Evolutionary conservation across 2,113 vertebrate genomes (phyloP), one percentile per base, ranked within the genome.

Genomic region (Rhinichthys klamathensis): DNA sequence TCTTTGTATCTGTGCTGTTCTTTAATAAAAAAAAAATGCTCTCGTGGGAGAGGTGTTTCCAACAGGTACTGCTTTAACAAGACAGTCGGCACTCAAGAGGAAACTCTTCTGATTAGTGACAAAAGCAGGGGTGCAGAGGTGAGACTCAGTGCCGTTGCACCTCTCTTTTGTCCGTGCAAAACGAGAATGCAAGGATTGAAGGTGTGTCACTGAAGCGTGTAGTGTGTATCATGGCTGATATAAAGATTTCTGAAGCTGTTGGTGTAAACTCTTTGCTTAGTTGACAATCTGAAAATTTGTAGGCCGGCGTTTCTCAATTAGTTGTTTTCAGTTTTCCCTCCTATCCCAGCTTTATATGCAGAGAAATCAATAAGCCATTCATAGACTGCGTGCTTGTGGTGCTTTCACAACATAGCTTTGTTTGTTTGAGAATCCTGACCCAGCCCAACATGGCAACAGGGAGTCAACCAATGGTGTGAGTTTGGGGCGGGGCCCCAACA

Each of bases 1-100:
- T 91, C 80, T 87, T 75, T 89, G 90, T 91, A 85, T 90, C 38
- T 11, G 8, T 25, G 44, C 77, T 56, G 88, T 85, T 91, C 81
- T 76, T 85, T 49, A 11, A 46, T 13, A 46, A 9, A 44, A 44
- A 44, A 6, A 61, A 87, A 75, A 69, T 38, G 2, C 69, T 32
- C 86, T 83, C 79, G 3, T 69, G 89, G 38, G 84, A 86, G 73
- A 70, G 69, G 23, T 65, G 72, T 84, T 77, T 85, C 83, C 80
- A 51, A 73, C 88, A 86, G 72, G 63, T 27, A 27, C 51, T 25
- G 49, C 13, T 84, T 81, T 76, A 82, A 81, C 58, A 73, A 70
- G 81, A 78, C 84, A 82, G 72, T 60, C 63, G 1, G 18, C 35
- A 58, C 83, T 25, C 77, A 32, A 41, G 67, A 65, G 77, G 18